A percentile compares a stretch with the other conserved stretches of the same genome.
phyloP scores from a whole-genome alignment of 2,888 invertebrate genomes.

The Gari tellinella region DNA sequence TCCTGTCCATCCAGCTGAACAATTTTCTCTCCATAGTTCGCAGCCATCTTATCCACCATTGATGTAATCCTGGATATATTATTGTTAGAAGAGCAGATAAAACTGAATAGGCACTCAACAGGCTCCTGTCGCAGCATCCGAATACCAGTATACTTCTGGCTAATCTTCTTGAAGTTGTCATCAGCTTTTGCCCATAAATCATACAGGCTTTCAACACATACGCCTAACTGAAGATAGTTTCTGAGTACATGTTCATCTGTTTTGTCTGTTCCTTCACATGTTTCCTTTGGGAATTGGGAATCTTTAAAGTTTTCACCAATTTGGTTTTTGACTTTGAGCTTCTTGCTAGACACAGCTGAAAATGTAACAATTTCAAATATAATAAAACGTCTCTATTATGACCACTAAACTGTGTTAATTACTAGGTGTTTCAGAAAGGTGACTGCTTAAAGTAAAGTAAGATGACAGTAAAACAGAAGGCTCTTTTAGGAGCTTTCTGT shows the following conservation, averaged over 20 bases:
- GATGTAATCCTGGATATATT: slow-evolving; percentile 94
- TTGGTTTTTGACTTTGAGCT: no score
- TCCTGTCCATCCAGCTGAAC: slow-evolving; percentile 87
- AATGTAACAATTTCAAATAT: no score
- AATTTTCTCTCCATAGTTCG: slow-evolving; percentile 91
- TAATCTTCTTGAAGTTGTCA: slow-evolving; percentile 89
- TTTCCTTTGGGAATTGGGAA: no score
- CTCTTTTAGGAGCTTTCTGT: no score
- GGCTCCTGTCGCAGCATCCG: slow-evolving; percentile 95
- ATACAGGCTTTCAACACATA: slow-evolving; percentile 90
- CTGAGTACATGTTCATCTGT: slow-evolving; percentile 83
- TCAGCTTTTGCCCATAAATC: slow-evolving; percentile 91
- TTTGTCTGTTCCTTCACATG: neutral
- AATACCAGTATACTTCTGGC: slow-evolving; percentile 90
- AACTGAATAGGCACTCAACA: slow-evolving; percentile 96
- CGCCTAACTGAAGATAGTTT: slow-evolving; percentile 91
- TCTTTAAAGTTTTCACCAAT: no score
- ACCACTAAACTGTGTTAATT: no score
- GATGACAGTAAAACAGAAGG: no score
- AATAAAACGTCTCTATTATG: no score
- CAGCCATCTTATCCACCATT: slow-evolving; percentile 95
- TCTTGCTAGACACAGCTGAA: no score
- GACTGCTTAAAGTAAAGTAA: no score
- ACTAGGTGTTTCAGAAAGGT: no score
- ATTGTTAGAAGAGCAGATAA: slow-evolving; percentile 99